Percentiles rank a stretch among this genome's conserved stretches.
Evolutionary conservation across 2,113 vertebrate species (phyloP).

Genomic region (Anarrhichthys ocellatus): DNA sequence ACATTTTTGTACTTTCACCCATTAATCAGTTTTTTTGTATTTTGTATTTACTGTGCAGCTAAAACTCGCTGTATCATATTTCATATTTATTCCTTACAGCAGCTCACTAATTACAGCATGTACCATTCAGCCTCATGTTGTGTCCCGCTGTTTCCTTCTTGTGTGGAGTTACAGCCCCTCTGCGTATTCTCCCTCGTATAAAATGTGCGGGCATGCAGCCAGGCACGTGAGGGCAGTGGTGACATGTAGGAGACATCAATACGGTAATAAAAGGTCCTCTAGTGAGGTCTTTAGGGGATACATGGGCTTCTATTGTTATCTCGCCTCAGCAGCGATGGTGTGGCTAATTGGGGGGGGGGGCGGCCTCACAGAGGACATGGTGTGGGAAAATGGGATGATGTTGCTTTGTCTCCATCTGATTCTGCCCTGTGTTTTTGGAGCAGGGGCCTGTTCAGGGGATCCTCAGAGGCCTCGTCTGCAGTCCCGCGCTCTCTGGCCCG

Average conservation of each 20-base stretch:
- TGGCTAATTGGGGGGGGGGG: constrained; percentile 67
- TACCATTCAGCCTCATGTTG: constrained; percentile 51
- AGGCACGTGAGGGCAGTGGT: constrained; percentile 62
- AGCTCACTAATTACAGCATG: constrained; percentile 74
- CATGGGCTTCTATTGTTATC: constrained; percentile 76
- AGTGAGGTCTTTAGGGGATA: constrained; percentile 75
- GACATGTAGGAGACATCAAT: constrained; percentile 71
- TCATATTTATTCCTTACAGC: constrained; percentile 69
- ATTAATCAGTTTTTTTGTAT: neutral
- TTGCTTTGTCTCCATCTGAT: constrained; percentile 57
- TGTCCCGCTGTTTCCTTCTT: constrained; percentile 64
- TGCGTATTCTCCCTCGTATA: constrained; percentile 42
- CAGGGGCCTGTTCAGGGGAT: constrained; percentile 27
- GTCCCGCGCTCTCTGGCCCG: constrained; percentile 38
- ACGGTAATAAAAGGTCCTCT: constrained; percentile 72
- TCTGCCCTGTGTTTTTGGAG: constrained; percentile 39
- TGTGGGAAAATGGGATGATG: constrained; percentile 14
- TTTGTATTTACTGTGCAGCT: constrained; percentile 50
- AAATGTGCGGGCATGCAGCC: constrained; percentile 57
- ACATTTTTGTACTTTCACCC: constrained; percentile 34
- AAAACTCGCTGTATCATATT: constrained; percentile 51
- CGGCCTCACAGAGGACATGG: constrained; percentile 47
- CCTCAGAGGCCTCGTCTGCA: constrained; percentile 36
- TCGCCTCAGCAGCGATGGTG: constrained; percentile 62
- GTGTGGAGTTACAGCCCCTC: constrained; percentile 62